Evolutionary conservation across 2,113 vertebrate species (phyloP).

Genomic region (Balaenoptera acutorostrata): DNA sequence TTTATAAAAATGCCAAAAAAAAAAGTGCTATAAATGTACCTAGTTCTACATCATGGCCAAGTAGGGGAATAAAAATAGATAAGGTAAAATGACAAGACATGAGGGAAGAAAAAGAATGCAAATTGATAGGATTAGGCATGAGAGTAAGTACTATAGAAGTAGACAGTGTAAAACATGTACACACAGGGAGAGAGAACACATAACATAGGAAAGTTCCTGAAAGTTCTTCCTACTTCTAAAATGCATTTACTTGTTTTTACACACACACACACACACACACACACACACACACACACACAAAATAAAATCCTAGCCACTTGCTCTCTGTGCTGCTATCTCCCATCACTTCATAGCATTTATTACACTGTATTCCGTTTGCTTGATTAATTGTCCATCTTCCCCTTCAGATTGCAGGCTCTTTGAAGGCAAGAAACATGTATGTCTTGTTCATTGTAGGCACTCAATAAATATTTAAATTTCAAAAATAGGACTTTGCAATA

Average conservation of each 20-base stretch:
- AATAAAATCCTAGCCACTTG: background rate
- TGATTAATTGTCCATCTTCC: background rate
- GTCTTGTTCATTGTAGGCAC: background rate
- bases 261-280: background rate
- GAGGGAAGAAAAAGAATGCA: background rate
- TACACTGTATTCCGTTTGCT: background rate
- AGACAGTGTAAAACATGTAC: background rate
- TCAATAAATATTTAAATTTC: background rate
- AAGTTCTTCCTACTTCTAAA: background rate
- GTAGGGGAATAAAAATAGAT: background rate
- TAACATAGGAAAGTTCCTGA: background rate
- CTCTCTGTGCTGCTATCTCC: background rate
- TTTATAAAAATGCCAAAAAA: background rate
- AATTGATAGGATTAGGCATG: background rate
- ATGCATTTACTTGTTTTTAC: background rate
- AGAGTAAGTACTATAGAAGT: background rate
- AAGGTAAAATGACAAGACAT: background rate
- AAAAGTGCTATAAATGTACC: background rate
- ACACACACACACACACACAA: too few relatives aligned
- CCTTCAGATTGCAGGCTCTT: background rate
- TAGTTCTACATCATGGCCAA: background rate
- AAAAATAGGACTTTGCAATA: background rate
- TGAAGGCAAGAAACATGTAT: background rate
- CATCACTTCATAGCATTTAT: background rate
- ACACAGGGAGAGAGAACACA: background rate